phyloP scores from a whole-genome alignment of 2,113 vertebrate species.

The Centrocercus urophasianus region DNA sequence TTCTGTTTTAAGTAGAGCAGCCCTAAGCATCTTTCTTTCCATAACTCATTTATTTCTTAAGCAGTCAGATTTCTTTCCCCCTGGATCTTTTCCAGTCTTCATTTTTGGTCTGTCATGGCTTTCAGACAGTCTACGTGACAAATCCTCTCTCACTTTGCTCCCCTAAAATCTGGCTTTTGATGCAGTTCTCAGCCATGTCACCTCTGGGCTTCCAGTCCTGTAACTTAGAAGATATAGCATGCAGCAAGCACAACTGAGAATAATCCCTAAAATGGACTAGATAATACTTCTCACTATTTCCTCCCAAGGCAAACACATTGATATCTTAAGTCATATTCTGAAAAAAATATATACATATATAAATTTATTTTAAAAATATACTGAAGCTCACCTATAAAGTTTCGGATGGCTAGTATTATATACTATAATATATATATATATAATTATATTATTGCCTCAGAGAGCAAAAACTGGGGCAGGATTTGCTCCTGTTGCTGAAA shows the following conservation, averaged over 20 bases:
- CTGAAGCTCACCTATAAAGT: conserved; percentile 5
- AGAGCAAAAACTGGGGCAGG: conserved; percentile 41
- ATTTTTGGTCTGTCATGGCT: neutral
- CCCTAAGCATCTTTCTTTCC: neutral
- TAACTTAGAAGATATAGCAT: conserved; percentile 22
- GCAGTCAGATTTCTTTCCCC: neutral
- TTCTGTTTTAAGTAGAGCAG: neutral
- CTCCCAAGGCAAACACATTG: conserved; percentile 43
- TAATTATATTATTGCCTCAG: neutral
- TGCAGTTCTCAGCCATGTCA: conserved; percentile 28
- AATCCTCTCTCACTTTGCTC: conserved; percentile 10
- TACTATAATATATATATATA: no score
- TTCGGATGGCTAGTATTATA: neutral
- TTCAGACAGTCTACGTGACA: conserved; percentile 2
- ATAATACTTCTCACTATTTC: conserved; percentile 37
- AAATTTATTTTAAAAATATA: no score
- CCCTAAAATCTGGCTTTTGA: conserved; percentile 24
- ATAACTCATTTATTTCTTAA: conserved; percentile 9
- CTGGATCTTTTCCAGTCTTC: conserved; percentile 14
- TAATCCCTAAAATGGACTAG: conserved; percentile 57
- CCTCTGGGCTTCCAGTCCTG: conserved; percentile 48
- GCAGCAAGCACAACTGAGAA: conserved; percentile 40
- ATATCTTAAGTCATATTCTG: conserved; percentile 23
- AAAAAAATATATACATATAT: no score
- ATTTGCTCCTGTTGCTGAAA: neutral